A percentile compares a stretch with the other conserved stretches of the same genome.
Evolutionary conservation across 2,888 invertebrate genomes (phyloP).

Genomic region (Eupithecia vulgata): DNA sequence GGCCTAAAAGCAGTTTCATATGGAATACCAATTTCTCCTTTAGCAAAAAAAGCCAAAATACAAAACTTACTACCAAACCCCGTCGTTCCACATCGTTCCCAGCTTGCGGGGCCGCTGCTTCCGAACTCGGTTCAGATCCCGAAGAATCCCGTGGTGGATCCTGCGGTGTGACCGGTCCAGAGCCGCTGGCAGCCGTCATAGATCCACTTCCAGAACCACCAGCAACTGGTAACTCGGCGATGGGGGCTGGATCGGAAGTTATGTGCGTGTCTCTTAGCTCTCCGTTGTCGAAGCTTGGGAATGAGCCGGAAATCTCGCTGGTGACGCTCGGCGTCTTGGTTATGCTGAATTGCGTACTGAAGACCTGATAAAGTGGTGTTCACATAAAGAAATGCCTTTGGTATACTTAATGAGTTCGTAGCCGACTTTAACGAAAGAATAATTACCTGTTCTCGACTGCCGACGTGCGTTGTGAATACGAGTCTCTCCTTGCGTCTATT

Average conservation of each 20-base stretch:
- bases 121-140: slow-evolving; percentile 48
- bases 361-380: slow-evolving; percentile 64
- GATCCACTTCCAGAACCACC: slow-evolving; percentile 34
- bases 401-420: neutral
- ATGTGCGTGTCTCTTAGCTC: slow-evolving; percentile 64
- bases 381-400: neutral
- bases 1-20: neutral
- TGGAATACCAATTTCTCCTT: neutral
- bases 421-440: neutral
- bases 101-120: slow-evolving; percentile 42
- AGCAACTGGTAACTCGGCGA: slow-evolving; percentile 36
- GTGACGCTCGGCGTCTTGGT: slow-evolving; percentile 86
- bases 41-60: slow-evolving; percentile 2
- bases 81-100: slow-evolving; percentile 87
- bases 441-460: slow-evolving; percentile 85
- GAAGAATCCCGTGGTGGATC: slow-evolving; percentile 46
- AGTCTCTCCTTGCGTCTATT: slow-evolving; percentile 73
- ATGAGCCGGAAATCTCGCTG: slow-evolving; percentile 84
- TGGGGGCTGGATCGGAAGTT: slow-evolving; percentile 39
- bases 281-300: slow-evolving; percentile 78
- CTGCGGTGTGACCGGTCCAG: slow-evolving; percentile 38
- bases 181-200: slow-evolving; percentile 27
- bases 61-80: slow-evolving; percentile 82
- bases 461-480: slow-evolving; percentile 87
- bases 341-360: slow-evolving; percentile 86